Evolutionary conservation across 1,140 invertebrate genomes (phyloP).

Genomic region (Saxidomus purpurata): DNA sequence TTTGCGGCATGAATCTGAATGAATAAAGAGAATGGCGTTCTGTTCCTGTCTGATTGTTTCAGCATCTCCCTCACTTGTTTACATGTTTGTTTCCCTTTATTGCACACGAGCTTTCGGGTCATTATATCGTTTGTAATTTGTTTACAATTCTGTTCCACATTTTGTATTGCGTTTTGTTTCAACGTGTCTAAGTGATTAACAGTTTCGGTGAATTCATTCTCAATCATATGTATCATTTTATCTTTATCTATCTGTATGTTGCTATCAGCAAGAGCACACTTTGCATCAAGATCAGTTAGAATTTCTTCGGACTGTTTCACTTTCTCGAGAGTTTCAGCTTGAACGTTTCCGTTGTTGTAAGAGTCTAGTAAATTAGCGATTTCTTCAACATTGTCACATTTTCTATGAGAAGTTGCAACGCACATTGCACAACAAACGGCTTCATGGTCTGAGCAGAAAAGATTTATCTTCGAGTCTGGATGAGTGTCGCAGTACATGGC

Average conservation of each 20-base stretch:
- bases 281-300: conserved; percentile 43
- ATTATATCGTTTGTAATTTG: background rate
- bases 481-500: conserved; percentile 40
- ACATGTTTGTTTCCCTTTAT: conserved; percentile 41
- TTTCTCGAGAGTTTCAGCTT: background rate
- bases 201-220: background rate
- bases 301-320: conserved; percentile 14
- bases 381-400: conserved; percentile 60
- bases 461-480: conserved; percentile 36
- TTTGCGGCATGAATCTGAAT: background rate
- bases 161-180: background rate
- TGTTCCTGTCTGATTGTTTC: background rate
- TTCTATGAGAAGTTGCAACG: conserved; percentile 38
- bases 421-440: conserved; percentile 41
- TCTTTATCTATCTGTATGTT: conserved; percentile 43
- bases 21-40: background rate
- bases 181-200: conserved; percentile 1
- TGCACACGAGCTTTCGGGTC: background rate
- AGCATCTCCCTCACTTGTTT: background rate
- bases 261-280: conserved; percentile 41
- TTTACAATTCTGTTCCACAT: background rate
- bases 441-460: conserved; percentile 54
- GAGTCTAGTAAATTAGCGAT: background rate
- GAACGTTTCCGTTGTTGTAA: background rate
- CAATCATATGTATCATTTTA: conserved; percentile 10